phyloP scores from a whole-genome alignment of 2,888 invertebrate species.

The Drosophila seclusa region DNA sequence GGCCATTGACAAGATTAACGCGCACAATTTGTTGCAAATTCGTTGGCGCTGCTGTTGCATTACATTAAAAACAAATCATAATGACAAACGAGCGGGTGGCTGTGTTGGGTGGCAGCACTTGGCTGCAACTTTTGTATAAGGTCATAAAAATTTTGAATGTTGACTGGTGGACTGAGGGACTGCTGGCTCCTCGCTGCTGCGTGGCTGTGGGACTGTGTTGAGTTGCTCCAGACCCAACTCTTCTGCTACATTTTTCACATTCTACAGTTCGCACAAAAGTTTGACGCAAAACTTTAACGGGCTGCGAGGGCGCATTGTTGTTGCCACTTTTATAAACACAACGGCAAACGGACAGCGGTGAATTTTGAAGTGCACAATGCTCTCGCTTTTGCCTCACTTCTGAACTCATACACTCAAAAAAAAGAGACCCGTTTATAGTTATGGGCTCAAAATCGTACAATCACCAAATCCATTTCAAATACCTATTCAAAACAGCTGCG shows the following conservation, averaged over 20 bases:
- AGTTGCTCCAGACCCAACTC: not conserved
- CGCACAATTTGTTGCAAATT: constrained; percentile 72
- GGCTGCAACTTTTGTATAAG: constrained; percentile 48
- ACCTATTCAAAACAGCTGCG: not conserved
- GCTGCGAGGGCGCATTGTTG: constrained; percentile 24
- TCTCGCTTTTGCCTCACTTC: not conserved
- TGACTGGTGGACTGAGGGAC: constrained; percentile 4
- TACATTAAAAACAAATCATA: constrained; percentile 63
- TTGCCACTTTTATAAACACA: constrained; percentile 64
- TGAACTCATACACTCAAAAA: not conserved
- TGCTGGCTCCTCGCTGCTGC: constrained; percentile 1
- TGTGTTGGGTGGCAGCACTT: not conserved
- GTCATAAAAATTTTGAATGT: constrained; percentile 62
- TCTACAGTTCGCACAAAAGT: constrained; percentile 54
- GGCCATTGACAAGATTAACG: constrained; percentile 70
- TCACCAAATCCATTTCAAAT: not conserved
- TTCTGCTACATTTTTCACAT: constrained; percentile 45
- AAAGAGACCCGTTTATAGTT: not conserved
- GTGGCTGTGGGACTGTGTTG: not conserved
- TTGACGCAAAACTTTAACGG: constrained; percentile 50
- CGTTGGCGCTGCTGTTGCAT: constrained; percentile 57
- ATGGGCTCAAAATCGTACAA: not conserved
- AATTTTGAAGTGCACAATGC: constrained; percentile 38
- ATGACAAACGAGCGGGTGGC: constrained; percentile 60
- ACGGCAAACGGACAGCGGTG: constrained; percentile 15